These are phyloP conservation scores for Temnothorax nylanderi DNA, from an alignment of 1,140 invertebrate species.

Conservation along the genomic window DNA sequence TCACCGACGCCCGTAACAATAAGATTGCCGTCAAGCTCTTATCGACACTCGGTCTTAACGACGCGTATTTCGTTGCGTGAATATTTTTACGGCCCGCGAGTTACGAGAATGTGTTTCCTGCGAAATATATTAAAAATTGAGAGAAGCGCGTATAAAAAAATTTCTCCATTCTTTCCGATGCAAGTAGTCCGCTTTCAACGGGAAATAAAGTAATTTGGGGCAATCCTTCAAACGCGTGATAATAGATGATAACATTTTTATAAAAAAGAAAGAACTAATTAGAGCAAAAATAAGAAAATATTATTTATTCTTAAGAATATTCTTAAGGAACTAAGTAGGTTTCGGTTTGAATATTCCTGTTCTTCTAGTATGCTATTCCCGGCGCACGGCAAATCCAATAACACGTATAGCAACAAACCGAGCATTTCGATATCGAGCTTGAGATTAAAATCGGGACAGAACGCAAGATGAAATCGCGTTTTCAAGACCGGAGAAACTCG, in stretches of 20 bases:
- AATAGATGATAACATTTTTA: not conserved
- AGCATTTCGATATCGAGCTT: not conserved
- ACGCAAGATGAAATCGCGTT: slow-evolving; percentile 5
- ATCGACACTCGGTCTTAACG: not conserved
- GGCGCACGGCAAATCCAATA: slow-evolving; percentile 1
- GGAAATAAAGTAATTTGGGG: not conserved
- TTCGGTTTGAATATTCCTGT: not conserved
- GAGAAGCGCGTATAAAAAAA: not conserved
- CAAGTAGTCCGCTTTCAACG: not conserved
- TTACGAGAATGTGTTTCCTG: not conserved
- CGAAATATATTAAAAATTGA: not conserved
- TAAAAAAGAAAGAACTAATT: not conserved
- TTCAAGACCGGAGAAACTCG: not conserved
- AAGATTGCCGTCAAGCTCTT: slow-evolving; percentile 1
- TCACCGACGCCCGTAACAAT: slow-evolving; percentile 8
- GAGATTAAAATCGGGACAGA: slow-evolving; percentile 29
- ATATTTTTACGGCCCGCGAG: not conserved
- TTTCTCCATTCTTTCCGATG: not conserved
- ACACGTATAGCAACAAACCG: slow-evolving; percentile 12
- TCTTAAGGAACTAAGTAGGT: not conserved
- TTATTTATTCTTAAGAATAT: not conserved
- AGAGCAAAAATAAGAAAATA: not conserved
- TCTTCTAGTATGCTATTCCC: not conserved
- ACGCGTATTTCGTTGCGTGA: not conserved
- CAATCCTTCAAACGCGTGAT: not conserved